A percentile compares a stretch with the other conserved stretches of the same genome.
Evolutionary conservation across 2,113 vertebrate species (phyloP).

Genomic region (Myocastor coypus): DNA sequence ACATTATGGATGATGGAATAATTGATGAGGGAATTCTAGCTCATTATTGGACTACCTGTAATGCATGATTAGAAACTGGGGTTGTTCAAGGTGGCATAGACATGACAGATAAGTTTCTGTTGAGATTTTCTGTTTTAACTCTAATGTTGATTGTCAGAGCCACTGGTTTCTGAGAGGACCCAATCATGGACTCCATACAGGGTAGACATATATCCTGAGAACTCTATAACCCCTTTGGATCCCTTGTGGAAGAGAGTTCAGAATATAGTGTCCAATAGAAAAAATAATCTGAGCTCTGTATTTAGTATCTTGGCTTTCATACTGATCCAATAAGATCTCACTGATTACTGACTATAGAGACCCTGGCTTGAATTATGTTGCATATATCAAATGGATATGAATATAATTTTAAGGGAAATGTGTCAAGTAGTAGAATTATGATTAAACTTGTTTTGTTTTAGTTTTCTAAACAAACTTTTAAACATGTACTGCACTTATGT

Average conservation of each 20-base stretch:
- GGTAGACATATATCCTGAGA: neutral
- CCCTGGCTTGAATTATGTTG: neutral
- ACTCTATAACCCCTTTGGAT: neutral
- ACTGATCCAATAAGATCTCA: neutral
- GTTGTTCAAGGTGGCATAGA: neutral
- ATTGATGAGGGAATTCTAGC: neutral
- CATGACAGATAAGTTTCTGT: neutral
- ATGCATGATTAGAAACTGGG: neutral
- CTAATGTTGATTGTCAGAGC: neutral
- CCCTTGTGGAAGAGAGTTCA: neutral
- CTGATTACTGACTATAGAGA: neutral
- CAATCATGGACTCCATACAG: neutral
- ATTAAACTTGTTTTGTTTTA: slow-evolving; percentile 52
- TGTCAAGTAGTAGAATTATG: neutral
- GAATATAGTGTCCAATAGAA: neutral
- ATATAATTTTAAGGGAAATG: slow-evolving; percentile 11
- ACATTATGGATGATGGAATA: neutral
- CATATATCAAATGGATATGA: neutral
- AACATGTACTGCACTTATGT: slow-evolving; percentile 14
- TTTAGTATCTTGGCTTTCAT: neutral
- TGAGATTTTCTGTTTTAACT: slow-evolving; percentile 30
- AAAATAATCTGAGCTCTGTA: neutral
- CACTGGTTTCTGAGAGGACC: neutral
- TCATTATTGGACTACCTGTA: neutral
- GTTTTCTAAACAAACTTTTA: neutral